Evolutionary conservation across 2,888 invertebrate species (phyloP).

Genomic region (Gonocerus acuteangulatus): DNA sequence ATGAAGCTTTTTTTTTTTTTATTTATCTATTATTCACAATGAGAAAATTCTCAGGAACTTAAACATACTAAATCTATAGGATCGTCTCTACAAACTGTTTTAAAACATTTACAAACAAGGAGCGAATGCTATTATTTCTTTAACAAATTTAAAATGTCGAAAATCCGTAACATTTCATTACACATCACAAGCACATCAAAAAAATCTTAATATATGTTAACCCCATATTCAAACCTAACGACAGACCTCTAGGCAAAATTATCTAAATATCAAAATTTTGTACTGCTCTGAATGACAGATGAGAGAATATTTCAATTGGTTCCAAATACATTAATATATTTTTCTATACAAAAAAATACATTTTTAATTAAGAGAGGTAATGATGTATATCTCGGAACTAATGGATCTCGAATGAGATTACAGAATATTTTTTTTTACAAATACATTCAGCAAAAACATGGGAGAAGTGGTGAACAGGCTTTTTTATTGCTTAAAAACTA

Average conservation of each 20-base stretch:
- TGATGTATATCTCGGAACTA: background rate
- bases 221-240: background rate
- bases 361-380: conserved; percentile 21
- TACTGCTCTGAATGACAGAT: conserved; percentile 11
- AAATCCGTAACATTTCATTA: background rate
- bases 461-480: conserved; percentile 23
- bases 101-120: conserved; percentile 22
- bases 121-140: background rate
- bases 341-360: background rate
- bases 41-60: conserved; percentile 33
- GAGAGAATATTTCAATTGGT: background rate
- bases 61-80: conserved; percentile 30
- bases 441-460: conserved; percentile 24
- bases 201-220: background rate
- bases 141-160: conserved; percentile 8
- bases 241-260: background rate
- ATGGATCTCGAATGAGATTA: background rate
- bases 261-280: conserved; percentile 6
- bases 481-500: conserved; percentile 25
- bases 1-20: conserved; percentile 22
- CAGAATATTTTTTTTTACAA: background rate
- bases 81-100: conserved; percentile 12
- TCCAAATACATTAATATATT: conserved; percentile 2
- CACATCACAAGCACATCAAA: background rate
- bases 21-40: conserved; percentile 30